A percentile compares a stretch with the other conserved stretches of the same genome.
These are phyloP conservation scores for Anticlea derivata DNA, from an alignment of 2,888 invertebrate species.

Conservation along the genomic window DNA sequence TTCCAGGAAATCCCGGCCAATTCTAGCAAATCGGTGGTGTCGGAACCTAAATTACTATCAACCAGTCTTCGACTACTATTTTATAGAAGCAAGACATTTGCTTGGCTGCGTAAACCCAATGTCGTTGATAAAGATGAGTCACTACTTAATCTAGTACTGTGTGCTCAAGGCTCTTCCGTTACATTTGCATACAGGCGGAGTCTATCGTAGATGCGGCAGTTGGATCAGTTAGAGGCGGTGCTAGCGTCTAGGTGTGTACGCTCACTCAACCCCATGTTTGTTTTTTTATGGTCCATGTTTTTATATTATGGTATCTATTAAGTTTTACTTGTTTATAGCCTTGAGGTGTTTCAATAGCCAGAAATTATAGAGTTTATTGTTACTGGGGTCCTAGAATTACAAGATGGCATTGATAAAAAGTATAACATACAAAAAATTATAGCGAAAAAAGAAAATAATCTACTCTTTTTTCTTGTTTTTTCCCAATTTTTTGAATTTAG, in stretches of 20 bases:
- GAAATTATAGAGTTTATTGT: no score
- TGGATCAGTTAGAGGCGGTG: constrained; percentile 64
- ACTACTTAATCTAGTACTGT: constrained; percentile 27
- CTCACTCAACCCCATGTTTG: constrained; percentile 18
- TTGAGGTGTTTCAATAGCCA: no score
- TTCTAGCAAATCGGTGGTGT: background rate
- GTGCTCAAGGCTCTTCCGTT: constrained; percentile 60
- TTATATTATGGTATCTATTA: constrained; percentile 14
- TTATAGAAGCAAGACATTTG: background rate
- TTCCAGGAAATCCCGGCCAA: background rate
- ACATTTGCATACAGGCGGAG: constrained; percentile 78
- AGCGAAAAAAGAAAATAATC: no score
- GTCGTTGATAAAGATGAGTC: constrained; percentile 31
- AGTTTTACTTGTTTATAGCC: background rate
- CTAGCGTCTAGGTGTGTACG: constrained; percentile 30
- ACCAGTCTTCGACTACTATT: background rate
- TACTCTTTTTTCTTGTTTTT: no score
- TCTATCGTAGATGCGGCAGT: constrained; percentile 64
- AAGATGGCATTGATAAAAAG: no score
- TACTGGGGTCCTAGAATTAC: no score
- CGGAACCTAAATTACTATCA: background rate
- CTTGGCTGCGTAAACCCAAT: background rate
- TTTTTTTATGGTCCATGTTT: constrained; percentile 19
- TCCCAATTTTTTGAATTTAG: no score
- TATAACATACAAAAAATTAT: no score